Evolutionary conservation across 1,140 invertebrate genomes (phyloP), one percentile per base, ranked within the genome.

Genomic region (Lordiphosa stackelbergi): DNA sequence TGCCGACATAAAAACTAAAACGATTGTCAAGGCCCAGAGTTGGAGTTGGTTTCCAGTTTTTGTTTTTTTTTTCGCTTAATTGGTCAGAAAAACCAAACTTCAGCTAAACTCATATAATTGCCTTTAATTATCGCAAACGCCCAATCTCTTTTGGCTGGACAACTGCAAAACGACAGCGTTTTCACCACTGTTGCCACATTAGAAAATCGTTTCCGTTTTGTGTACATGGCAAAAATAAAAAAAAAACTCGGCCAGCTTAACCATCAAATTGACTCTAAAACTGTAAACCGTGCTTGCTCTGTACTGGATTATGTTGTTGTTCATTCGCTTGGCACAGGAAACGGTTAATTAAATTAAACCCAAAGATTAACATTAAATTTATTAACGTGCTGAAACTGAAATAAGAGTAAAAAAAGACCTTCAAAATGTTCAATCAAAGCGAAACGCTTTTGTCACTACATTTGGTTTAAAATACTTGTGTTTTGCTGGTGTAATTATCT

Each of bases 91-190:
- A 51, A 65, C 58, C 41, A 63, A 68, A 59, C 47, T 49, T 34
- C 61, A 69, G 62, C 62, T 59, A 68, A 71, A 68, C 59, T 71
- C 69, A 69, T 74, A 85, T 85, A 85, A 85, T 75, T 85, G 81
- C 69, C 61, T 81, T 81, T 81, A 81, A 81, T 85, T 85, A 85
- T 85, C 79, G 56, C 74, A 63, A 64, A 81, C 79, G 79, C 71
- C 79, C 79, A 75, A 85, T 85, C 81, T 71, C 70, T 47, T 10
- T 36, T n/a, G 40, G 61, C 47, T 28, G 57, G 41, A 53, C 58
- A 53, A 41, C 38, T 45, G 51, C 54, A 49, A 56, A 61, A 53
- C 71, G 53, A 48, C 55, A 40, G 52, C 66, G 66, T 72, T 73
- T 75, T 68, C 63, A 75, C 68, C 56, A 13, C 47, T 47, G 51